Conservation (phyloP, 2,113 vertebrate species). For the Antigone vipio region DNA sequence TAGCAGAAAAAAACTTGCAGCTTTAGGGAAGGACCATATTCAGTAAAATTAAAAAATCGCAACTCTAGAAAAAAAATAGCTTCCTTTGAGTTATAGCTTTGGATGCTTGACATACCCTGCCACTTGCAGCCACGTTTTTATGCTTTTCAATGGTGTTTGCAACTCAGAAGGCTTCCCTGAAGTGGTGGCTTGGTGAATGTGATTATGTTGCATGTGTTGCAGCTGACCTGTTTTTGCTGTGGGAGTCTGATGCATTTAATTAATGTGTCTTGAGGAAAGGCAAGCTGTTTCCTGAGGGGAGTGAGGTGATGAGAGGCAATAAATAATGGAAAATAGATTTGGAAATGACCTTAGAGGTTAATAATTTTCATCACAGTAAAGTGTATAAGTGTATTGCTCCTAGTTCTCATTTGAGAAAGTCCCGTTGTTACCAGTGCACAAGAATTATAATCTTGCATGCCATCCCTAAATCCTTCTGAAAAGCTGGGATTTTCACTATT, state of each 20-base stretch:
- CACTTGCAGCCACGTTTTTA: not conserved
- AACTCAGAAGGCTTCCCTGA: not conserved
- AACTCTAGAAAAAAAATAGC: not conserved
- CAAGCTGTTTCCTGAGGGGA: not conserved
- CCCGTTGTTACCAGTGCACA: not conserved
- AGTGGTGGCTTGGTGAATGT: not conserved
- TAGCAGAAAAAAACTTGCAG: not conserved
- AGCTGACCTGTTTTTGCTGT: not conserved
- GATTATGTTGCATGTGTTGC: not conserved
- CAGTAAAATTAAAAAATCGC: not conserved
- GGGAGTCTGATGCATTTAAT: not conserved
- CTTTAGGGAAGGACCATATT: not conserved
- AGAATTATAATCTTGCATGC: not conserved
- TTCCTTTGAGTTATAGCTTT: not conserved
- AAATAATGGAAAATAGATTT: constrained; percentile 18
- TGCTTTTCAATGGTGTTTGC: not conserved
- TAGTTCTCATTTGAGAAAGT: not conserved
- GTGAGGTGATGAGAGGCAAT: not conserved
- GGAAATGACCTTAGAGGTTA: not conserved
- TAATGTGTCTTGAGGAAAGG: not conserved
- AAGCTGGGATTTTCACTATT: not conserved
- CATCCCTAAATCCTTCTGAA: not conserved
- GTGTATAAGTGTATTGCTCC: not conserved
- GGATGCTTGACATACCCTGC: not conserved
- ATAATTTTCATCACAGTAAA: not conserved